These are phyloP conservation scores for Osmoderma eremita DNA, from an alignment of 2,888 invertebrate species.

Conservation along the genomic window DNA sequence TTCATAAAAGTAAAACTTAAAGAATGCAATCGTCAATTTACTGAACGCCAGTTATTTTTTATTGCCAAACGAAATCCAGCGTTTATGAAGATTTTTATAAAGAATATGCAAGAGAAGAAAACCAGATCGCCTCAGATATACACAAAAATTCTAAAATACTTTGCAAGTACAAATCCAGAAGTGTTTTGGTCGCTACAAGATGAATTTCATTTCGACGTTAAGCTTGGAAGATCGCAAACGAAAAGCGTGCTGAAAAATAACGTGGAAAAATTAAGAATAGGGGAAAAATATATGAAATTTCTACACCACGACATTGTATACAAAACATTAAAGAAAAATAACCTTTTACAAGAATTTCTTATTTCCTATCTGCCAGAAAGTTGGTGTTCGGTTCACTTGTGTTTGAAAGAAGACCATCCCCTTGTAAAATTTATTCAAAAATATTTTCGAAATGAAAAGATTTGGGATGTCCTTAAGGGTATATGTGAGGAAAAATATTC, in stretches of 20 bases:
- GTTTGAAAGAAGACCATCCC: neutral
- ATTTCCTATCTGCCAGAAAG: neutral
- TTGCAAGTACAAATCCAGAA: neutral
- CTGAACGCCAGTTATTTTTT: neutral
- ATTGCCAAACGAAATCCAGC: neutral
- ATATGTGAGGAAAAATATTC: neutral
- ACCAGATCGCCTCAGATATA: neutral
- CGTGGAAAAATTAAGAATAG: neutral
- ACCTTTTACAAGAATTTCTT: neutral
- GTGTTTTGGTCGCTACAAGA: conserved; percentile 1
- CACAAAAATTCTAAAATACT: conserved; percentile 1
- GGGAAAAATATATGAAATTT: conserved; percentile 3
- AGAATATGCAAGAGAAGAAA: neutral
- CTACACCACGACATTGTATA: neutral
- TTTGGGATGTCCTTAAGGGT: neutral
- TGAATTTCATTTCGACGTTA: neutral
- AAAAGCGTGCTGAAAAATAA: neutral
- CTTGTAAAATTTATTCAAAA: neutral
- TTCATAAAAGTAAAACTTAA: neutral
- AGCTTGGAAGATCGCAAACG: neutral
- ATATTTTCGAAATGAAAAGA: neutral
- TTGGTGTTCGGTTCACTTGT: neutral
- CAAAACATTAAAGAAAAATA: neutral
- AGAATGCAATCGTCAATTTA: neutral
- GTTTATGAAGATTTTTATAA: neutral